A percentile compares a stretch with the other conserved stretches of the same genome.
Conservation (phyloP, 92 coral and sea anemone genomes). For the Parazoanthus darwini region DNA sequence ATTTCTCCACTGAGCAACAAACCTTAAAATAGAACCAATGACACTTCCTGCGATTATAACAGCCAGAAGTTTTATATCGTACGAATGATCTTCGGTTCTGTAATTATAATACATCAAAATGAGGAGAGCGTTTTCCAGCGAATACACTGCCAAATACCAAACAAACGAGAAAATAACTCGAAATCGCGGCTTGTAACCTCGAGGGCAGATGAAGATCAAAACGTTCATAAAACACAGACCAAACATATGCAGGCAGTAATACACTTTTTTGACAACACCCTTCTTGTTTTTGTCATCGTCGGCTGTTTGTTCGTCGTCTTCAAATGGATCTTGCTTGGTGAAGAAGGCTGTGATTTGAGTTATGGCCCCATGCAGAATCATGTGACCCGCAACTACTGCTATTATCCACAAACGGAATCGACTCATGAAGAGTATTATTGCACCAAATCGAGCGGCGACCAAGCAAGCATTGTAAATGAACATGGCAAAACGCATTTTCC, state of each 20-base stretch:
- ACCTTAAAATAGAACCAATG: slow-evolving; percentile 22
- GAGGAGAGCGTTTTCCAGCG: slow-evolving; percentile 21
- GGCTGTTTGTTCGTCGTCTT: slow-evolving; percentile 25
- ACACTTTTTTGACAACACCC: not conserved
- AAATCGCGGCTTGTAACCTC: slow-evolving; percentile 35
- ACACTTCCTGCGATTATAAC: slow-evolving; percentile 24
- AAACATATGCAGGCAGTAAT: slow-evolving; percentile 12
- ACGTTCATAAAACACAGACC: slow-evolving; percentile 34
- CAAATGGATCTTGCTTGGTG: slow-evolving; percentile 21
- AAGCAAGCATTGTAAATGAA: slow-evolving; percentile 20
- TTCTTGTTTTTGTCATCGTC: not conserved
- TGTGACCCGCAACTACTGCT: slow-evolving; percentile 11
- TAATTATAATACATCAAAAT: slow-evolving; percentile 26
- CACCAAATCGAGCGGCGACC: slow-evolving; percentile 38
- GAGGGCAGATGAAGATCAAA: slow-evolving; percentile 37
- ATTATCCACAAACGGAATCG: slow-evolving; percentile 22
- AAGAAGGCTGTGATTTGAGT: not conserved
- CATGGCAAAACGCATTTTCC: slow-evolving; percentile 37
- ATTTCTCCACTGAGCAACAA: slow-evolving; percentile 33
- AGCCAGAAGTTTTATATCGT: slow-evolving; percentile 25
- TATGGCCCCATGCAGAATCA: slow-evolving; percentile 18
- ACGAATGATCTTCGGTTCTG: not conserved
- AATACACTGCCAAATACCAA: slow-evolving; percentile 32
- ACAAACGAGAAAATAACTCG: slow-evolving; percentile 32
- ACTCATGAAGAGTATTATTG: slow-evolving; percentile 33